phyloP scores from a whole-genome alignment of 2,113 vertebrate genomes.

The Azemiops feae region DNA sequence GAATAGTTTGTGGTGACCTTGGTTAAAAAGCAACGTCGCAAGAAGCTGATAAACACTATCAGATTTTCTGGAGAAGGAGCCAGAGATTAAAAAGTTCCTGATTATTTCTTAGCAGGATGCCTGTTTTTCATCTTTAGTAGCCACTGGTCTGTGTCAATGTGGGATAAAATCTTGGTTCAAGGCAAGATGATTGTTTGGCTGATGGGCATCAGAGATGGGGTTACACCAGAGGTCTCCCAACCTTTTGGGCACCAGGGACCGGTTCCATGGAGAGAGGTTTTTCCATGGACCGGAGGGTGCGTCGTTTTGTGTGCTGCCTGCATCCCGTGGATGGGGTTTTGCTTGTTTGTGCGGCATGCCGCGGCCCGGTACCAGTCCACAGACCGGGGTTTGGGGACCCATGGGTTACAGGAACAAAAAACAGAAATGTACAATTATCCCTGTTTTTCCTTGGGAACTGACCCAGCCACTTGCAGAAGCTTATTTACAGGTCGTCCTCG shows the following conservation, averaged over 20 bases:
- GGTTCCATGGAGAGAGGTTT: too few relatives aligned
- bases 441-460: conserved; percentile 40
- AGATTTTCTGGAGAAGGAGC: neutral
- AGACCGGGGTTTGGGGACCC: too few relatives aligned
- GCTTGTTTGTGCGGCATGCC: too few relatives aligned
- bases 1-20: neutral
- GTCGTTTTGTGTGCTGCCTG: too few relatives aligned
- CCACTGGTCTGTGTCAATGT: neutral
- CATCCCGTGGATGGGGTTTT: too few relatives aligned
- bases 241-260: too few relatives aligned
- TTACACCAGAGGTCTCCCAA: too few relatives aligned
- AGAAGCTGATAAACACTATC: neutral
- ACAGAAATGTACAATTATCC: conserved; percentile 44
- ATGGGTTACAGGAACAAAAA: neutral
- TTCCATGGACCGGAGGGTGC: too few relatives aligned
- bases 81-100: neutral
- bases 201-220: conserved; percentile 16
- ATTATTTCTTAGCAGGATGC: too few relatives aligned
- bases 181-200: conserved; percentile 9
- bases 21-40: neutral
- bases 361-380: too few relatives aligned
- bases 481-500: conserved; percentile 24
- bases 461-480: conserved; percentile 49
- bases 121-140: rapidly evolving
- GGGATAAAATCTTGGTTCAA: neutral